Evolutionary conservation across 2,888 invertebrate genomes (phyloP).

Genomic region (Lepidocyrtinus sp.): DNA sequence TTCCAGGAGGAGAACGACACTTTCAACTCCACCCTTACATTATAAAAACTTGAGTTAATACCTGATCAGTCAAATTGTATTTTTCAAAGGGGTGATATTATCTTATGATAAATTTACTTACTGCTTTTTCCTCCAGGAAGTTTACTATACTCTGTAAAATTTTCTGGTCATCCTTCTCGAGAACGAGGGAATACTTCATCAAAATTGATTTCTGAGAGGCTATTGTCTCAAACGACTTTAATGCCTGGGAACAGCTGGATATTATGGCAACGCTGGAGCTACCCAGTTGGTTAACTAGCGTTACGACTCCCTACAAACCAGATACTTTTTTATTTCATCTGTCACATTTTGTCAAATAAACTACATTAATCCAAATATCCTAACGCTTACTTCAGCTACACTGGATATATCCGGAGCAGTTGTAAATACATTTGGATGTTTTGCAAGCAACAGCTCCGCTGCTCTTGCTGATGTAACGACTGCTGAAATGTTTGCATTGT

Average conservation of each 20-base stretch:
- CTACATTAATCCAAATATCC: not conserved
- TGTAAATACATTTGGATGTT: conserved; percentile 70
- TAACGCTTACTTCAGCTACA: conserved; percentile 69
- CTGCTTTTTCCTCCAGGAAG: conserved; percentile 69
- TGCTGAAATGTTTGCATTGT: conserved; percentile 68
- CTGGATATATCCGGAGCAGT: conserved; percentile 71
- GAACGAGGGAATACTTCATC: conserved; percentile 67
- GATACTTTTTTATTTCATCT: not conserved
- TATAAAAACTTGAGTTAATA: not conserved
- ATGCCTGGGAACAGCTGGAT: conserved; percentile 70
- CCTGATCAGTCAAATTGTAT: not conserved
- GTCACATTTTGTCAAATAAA: not conserved
- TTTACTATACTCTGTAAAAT: conserved; percentile 69
- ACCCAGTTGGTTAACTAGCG: conserved; percentile 70
- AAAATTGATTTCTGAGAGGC: conserved; percentile 68
- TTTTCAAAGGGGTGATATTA: not conserved
- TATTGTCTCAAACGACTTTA: conserved; percentile 68
- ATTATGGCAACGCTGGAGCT: conserved; percentile 69
- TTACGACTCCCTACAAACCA: conserved; percentile 69
- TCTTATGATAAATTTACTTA: too few species aligned
- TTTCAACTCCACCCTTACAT: conserved; percentile 68
- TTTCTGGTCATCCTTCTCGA: conserved; percentile 69
- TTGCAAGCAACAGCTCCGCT: conserved; percentile 66
- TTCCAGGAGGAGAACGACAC: conserved; percentile 70
- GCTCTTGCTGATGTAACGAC: conserved; percentile 68